phyloP scores from a whole-genome alignment of 2,888 invertebrate genomes.

The Zeuzera pyrina region DNA sequence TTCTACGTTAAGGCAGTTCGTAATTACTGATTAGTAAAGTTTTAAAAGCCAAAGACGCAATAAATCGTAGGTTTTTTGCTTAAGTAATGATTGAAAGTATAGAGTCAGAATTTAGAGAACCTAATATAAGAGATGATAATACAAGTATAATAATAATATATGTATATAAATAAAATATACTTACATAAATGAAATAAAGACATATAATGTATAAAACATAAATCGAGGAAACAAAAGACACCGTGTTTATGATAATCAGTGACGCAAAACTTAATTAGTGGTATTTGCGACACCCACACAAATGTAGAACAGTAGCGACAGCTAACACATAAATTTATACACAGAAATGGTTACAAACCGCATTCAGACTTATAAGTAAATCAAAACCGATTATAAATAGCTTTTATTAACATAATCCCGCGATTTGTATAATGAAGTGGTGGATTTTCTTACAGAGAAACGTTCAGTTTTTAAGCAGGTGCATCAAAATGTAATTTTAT shows the following conservation, averaged over 20 bases:
- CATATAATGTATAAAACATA: constrained; percentile 21
- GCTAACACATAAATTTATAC: constrained; percentile 57
- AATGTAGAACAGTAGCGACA: constrained; percentile 57
- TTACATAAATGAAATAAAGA: constrained; percentile 26
- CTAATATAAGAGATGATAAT: too few relatives aligned
- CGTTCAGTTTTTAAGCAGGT: constrained; percentile 39
- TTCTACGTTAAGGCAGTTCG: too few relatives aligned
- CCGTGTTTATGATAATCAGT: constrained; percentile 38
- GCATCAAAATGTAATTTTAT: constrained; percentile 39
- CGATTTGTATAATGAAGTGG: constrained; percentile 66
- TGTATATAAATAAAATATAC: too few relatives aligned
- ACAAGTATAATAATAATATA: too few relatives aligned
- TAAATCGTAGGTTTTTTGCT: too few relatives aligned
- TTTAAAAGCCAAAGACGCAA: too few relatives aligned
- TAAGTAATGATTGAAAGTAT: too few relatives aligned
- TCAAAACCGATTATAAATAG: constrained; percentile 63
- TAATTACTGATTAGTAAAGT: too few relatives aligned
- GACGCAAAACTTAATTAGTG: constrained; percentile 33
- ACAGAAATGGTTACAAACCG: constrained; percentile 47
- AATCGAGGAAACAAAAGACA: constrained; percentile 25
- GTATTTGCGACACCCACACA: constrained; percentile 49
- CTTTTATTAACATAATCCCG: constrained; percentile 61
- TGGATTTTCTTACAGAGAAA: constrained; percentile 50
- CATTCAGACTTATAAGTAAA: constrained; percentile 50
- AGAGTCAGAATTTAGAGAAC: too few relatives aligned